These are phyloP conservation scores for Orchesella flavescens DNA, from an alignment of 2,888 invertebrate genomes.

Conservation along the genomic window DNA sequence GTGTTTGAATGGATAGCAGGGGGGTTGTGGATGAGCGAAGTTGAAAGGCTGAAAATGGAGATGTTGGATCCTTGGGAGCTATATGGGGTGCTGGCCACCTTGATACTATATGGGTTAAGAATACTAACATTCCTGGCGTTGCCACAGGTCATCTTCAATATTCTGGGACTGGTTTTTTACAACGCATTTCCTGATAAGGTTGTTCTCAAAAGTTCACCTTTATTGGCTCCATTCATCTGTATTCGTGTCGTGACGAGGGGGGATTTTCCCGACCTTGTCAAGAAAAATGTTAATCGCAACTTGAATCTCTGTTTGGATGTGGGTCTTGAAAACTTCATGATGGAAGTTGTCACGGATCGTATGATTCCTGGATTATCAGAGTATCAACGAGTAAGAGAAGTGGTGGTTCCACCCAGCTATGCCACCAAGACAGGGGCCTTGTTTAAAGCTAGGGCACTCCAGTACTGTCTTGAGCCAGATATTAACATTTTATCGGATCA, in stretches of 20 bases:
- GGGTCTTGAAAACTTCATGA: constrained; percentile 94
- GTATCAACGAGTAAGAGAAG: constrained; percentile 87
- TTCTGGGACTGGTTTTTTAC: constrained; percentile 88
- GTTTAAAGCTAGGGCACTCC: constrained; percentile 94
- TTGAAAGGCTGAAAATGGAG: constrained; percentile 75
- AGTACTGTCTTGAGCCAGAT: constrained; percentile 93
- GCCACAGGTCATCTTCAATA: constrained; percentile 85
- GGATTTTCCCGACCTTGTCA: constrained; percentile 92
- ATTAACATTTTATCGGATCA: constrained; percentile 88
- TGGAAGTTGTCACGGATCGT: constrained; percentile 97
- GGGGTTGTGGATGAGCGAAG: constrained; percentile 75
- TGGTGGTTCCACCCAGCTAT: constrained; percentile 90
- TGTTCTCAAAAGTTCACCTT: constrained; percentile 88
- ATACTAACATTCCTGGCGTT: constrained; percentile 88
- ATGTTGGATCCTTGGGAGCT: constrained; percentile 86
- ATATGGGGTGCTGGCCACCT: constrained; percentile 85
- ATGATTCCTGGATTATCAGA: constrained; percentile 79
- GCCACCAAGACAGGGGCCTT: constrained; percentile 92
- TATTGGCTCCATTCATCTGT: constrained; percentile 94
- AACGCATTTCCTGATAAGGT: constrained; percentile 97
- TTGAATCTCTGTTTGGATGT: constrained; percentile 90
- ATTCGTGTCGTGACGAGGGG: constrained; percentile 95
- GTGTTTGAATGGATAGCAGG: constrained; percentile 83
- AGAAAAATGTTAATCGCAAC: constrained; percentile 88
- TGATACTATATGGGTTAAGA: constrained; percentile 85